phyloP scores from a whole-genome alignment of 2,113 vertebrate species.

The Neodontobutis hainanensis region DNA sequence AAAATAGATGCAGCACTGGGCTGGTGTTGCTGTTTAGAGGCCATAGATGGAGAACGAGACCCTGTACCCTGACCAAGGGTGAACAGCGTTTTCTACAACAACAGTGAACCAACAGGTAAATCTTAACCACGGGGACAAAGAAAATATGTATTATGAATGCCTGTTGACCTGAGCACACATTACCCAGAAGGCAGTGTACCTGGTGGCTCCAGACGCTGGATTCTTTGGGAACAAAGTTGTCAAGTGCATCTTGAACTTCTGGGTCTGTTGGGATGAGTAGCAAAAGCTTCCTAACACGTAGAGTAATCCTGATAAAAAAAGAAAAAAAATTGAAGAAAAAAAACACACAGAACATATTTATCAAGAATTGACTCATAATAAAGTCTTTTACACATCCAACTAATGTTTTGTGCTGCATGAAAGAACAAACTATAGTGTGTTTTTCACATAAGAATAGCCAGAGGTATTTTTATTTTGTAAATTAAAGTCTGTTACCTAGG shows the following conservation, averaged over 20 bases:
- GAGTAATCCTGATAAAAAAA: conserved; percentile 86
- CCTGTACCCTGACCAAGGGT: conserved; percentile 86
- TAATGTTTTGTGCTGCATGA: too few relatives aligned
- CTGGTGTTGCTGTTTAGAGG: conserved; percentile 96
- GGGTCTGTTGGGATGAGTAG: conserved; percentile 97
- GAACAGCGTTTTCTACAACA: conserved; percentile 89
- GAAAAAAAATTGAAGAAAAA: conserved; percentile 1
- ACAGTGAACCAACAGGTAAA: background rate
- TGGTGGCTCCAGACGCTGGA: conserved; percentile 86
- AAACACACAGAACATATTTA: background rate
- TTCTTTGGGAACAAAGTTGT: conserved; percentile 87
- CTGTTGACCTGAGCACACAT: too few relatives aligned
- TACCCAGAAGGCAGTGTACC: conserved; percentile 50
- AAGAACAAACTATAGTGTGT: too few relatives aligned
- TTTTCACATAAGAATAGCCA: too few relatives aligned
- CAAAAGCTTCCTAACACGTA: conserved; percentile 93
- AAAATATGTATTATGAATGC: background rate
- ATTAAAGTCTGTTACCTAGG: conserved; percentile 80
- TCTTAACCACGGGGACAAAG: background rate
- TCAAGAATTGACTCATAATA: too few relatives aligned
- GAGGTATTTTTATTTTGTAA: too few relatives aligned
- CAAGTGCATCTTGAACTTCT: conserved; percentile 96
- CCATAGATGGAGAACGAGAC: conserved; percentile 95
- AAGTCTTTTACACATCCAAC: too few relatives aligned
- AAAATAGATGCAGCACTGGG: conserved; percentile 94